A percentile compares a stretch with the other conserved stretches of the same genome.
Conservation (phyloP, 2,888 invertebrate species). For the Pterostichus madidus region DNA sequence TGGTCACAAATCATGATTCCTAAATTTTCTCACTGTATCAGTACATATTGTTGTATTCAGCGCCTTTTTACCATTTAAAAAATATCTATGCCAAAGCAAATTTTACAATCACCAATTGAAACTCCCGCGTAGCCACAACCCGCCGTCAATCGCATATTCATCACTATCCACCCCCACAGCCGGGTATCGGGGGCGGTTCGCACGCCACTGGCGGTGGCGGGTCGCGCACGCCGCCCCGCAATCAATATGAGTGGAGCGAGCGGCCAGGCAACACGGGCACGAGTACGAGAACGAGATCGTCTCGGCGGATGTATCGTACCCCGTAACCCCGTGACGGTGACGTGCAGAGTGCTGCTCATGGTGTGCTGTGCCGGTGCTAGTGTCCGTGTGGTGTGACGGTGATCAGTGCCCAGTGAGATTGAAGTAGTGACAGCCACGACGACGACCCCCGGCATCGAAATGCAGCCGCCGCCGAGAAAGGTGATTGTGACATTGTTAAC, state of each 20-base stretch:
- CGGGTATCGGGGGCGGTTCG: too few relatives aligned
- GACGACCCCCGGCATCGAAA: slow-evolving; percentile 73
- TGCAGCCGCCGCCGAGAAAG: slow-evolving; percentile 94
- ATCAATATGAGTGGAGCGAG: slow-evolving; percentile 61
- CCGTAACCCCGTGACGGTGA: slow-evolving; percentile 5
- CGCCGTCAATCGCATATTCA: background rate
- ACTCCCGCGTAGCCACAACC: background rate
- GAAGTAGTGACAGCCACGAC: background rate
- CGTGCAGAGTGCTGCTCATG: slow-evolving; percentile 12
- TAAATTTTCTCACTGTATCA: background rate
- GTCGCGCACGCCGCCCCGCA: slow-evolving; percentile 50
- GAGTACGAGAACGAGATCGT: background rate
- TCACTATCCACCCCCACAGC: too few relatives aligned
- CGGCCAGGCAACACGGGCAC: slow-evolving; percentile 29
- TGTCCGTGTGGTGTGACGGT: slow-evolving; percentile 27
- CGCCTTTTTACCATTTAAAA: background rate
- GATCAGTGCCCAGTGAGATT: slow-evolving; percentile 22
- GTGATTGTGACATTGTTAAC: slow-evolving; percentile 77
- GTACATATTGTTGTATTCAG: too few relatives aligned
- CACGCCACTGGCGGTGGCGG: background rate
- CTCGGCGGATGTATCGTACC: background rate
- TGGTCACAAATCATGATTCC: background rate
- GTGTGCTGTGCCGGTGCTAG: slow-evolving; percentile 24
- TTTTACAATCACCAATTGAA: background rate
- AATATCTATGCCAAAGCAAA: too few relatives aligned